These are phyloP conservation scores for Onychomys leucogaster DNA, from an alignment of 2,797 vertebrate species.

Conservation along the genomic window DNA sequence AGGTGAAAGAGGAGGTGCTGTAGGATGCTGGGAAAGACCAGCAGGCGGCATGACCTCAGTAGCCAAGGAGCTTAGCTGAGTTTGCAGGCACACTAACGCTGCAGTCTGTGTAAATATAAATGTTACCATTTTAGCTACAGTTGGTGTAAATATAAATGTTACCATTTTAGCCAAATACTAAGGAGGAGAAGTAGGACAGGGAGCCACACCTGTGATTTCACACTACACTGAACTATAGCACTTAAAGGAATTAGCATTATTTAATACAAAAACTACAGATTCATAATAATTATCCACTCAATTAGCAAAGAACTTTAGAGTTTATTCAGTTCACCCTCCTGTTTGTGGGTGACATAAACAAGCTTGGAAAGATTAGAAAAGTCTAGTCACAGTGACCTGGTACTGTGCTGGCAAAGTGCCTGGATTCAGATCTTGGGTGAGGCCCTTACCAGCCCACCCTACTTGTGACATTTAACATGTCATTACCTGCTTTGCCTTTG, in stretches of 20 bases:
- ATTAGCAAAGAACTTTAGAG: neutral
- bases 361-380: neutral
- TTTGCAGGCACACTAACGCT: conserved; percentile 36
- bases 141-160: neutral
- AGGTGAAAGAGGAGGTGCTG: conserved; percentile 17
- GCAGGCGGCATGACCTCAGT: neutral
- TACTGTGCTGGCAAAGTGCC: neutral
- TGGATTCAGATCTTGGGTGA: neutral
- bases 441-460: neutral
- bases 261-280: neutral
- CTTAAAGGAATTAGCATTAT: conserved; percentile 4
- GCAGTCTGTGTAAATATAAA: neutral
- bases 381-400: neutral
- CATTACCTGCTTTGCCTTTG: neutral
- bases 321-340: neutral
- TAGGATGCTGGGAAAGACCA: conserved; percentile 50
- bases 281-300: conserved; percentile 30
- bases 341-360: neutral
- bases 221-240: neutral
- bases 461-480: neutral
- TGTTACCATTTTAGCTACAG: neutral
- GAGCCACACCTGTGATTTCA: neutral
- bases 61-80: neutral
- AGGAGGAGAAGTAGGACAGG: neutral
- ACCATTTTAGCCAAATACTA: neutral